These are phyloP conservation scores for Phaethornis superciliosus DNA, from an alignment of 2,113 vertebrate genomes.

Conservation along the genomic window DNA sequence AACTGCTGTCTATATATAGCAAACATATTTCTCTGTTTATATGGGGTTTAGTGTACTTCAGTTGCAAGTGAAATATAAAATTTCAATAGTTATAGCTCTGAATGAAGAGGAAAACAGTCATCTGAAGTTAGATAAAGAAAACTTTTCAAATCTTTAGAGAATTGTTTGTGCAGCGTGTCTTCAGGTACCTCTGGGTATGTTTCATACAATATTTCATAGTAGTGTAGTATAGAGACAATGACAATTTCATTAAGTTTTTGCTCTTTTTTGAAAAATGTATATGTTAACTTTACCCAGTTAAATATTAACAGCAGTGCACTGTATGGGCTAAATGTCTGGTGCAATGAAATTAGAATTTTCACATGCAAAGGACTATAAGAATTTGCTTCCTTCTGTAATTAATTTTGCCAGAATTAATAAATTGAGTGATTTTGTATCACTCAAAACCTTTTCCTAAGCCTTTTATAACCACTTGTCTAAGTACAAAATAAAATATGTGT, in stretches of 20 bases:
- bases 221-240: background rate
- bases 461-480: background rate
- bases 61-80: background rate
- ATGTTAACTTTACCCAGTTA: background rate
- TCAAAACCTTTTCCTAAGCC: background rate
- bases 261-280: background rate
- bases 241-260: background rate
- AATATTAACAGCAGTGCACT: background rate
- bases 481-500: background rate
- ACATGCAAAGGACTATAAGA: background rate
- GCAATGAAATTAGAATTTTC: background rate
- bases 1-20: background rate
- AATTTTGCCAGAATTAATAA: background rate
- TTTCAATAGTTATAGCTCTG: background rate
- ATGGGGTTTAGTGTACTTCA: background rate
- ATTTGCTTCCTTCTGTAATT: background rate
- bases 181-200: background rate
- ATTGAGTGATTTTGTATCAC: background rate
- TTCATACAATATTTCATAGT: background rate
- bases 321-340: background rate
- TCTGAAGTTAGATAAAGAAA: background rate
- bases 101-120: background rate
- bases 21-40: background rate
- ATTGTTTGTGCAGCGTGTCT: background rate
- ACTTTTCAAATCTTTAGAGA: background rate